Evolutionary conservation across 2,888 invertebrate species (phyloP), one percentile per base, ranked within the genome.

Genomic region (Lasioglossum villosulum): DNA sequence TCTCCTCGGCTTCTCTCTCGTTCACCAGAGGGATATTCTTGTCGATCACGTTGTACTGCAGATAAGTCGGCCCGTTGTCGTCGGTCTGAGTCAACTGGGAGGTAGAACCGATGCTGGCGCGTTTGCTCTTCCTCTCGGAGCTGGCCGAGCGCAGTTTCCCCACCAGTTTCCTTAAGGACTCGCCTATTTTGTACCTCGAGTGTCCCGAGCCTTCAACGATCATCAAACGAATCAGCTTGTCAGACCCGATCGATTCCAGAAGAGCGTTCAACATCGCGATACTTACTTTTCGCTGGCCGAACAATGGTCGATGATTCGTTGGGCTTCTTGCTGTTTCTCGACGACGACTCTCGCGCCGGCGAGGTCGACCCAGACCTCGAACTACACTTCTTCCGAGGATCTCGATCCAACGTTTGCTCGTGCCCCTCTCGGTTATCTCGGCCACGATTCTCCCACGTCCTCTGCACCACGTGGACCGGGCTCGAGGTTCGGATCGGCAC

Each of bases 111-210:
- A 88, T 88, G 78, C 88, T 80, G 48, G 88, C 85, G 92, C 96
- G 95, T 95, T 97, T 97, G 93, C 96, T 95, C 95, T 97, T 96
- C 91, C 97, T 96, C 95, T 97, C 96, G 90, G 96, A 96, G 95
- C 98, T 96, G 34, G 97, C 97, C 27, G 98, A 97, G 6, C 98
- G 96, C 82, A 98, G 97, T 95, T 98, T 98, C 80, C 97, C 98
- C 30, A 98, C 98, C 87, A 98, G 95, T 95, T 98, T 98, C 89
- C 98, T 96, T 92, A 98, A 97, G 34, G 98, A 98, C 93, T 98
- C 98, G 75, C 98, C 98, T 93, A 97, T 97, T 85, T 96, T 96
- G 87, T 94, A 95, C 73, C 94, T 95, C 0, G 93, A 91, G 19
- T 93, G 93, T 14, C 92, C 91, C 5, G 92, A 82, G 81, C 89